Conservation (phyloP, 2,113 vertebrate genomes). For the Pycnonotus jocosus region DNA sequence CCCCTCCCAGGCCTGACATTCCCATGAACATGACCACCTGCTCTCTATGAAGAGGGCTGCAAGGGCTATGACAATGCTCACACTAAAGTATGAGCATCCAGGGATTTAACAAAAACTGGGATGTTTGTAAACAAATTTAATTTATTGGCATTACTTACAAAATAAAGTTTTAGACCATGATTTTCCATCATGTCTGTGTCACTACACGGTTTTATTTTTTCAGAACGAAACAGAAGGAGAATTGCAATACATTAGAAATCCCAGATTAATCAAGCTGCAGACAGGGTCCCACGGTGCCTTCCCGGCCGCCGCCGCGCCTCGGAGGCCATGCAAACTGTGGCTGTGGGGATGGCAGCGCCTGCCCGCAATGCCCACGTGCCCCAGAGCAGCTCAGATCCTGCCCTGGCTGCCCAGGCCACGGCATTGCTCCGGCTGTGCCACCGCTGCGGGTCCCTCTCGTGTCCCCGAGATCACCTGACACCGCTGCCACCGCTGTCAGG, state of each 20-base stretch:
- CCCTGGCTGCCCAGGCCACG: not conserved
- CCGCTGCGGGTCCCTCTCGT: not conserved
- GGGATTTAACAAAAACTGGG: conserved; percentile 56
- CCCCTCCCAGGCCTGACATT: not conserved
- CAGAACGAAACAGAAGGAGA: conserved; percentile 58
- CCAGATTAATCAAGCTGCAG: conserved; percentile 43
- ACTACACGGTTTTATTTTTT: conserved; percentile 63
- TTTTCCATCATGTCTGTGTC: conserved; percentile 60
- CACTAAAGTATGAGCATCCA: conserved; percentile 5
- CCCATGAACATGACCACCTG: not conserved
- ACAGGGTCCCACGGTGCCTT: conserved; percentile 35
- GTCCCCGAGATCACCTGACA: not conserved
- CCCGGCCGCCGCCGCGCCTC: not conserved
- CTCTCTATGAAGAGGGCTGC: conserved; percentile 20
- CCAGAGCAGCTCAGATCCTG: not conserved
- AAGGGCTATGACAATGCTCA: conserved; percentile 29
- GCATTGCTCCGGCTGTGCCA: not conserved
- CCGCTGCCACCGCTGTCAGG: conserved; percentile 75
- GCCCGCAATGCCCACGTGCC: not conserved
- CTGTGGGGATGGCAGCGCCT: not conserved
- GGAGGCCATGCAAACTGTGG: not conserved
- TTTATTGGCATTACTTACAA: conserved; percentile 73
- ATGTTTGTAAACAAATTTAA: conserved; percentile 69
- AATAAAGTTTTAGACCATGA: conserved; percentile 72
- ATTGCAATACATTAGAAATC: conserved; percentile 65